Evolutionary conservation across 2,797 vertebrate genomes (phyloP).

Genomic region (Tolypeutes matacus): DNA sequence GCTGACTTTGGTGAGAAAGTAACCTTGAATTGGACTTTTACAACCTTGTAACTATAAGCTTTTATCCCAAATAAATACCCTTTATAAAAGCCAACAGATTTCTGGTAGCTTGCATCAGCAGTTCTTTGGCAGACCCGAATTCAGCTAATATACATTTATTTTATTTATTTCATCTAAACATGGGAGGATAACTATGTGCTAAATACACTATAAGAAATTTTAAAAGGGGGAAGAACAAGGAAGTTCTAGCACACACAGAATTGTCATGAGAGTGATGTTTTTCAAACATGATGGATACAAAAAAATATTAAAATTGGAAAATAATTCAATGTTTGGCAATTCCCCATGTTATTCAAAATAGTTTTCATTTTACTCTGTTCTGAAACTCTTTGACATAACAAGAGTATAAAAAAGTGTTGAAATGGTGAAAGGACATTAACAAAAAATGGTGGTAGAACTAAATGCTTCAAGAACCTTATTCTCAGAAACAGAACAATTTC

Average conservation of each 20-base stretch:
- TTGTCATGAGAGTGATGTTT: neutral
- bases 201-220: neutral
- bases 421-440: neutral
- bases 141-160: neutral
- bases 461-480: conserved; percentile 18
- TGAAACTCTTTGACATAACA: neutral
- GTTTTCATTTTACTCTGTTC: neutral
- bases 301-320: neutral
- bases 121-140: no score
- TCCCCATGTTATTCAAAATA: neutral
- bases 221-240: neutral
- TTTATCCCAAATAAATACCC: no score
- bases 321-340: neutral
- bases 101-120: no score
- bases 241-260: neutral
- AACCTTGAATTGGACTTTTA: no score
- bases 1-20: no score
- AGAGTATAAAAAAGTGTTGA: neutral
- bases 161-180: neutral
- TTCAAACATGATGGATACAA: neutral
- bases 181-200: neutral
- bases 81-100: no score
- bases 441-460: neutral
- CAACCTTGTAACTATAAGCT: no score
- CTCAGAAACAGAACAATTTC: neutral